A percentile compares a stretch with the other conserved stretches of the same genome.
Evolutionary conservation across 2,797 vertebrate species (phyloP).

Genomic region (Malurus splendens): DNA sequence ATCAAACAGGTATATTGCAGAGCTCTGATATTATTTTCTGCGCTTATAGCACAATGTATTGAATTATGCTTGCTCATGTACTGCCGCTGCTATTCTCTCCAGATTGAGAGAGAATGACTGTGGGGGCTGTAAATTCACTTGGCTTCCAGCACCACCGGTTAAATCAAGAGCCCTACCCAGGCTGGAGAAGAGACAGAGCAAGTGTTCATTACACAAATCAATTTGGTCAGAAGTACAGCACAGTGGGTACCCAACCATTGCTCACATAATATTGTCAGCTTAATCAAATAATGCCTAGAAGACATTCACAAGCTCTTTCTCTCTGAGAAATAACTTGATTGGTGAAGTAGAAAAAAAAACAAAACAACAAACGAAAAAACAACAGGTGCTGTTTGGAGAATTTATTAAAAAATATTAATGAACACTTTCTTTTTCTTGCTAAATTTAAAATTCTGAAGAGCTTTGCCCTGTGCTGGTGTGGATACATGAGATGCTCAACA

Average conservation of each 20-base stretch:
- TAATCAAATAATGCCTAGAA: slow-evolving; percentile 79
- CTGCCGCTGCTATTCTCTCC: slow-evolving; percentile 63
- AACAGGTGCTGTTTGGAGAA: neutral
- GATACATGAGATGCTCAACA: neutral
- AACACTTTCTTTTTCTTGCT: neutral
- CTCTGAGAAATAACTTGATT: slow-evolving; percentile 67
- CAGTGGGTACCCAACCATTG: slow-evolving; percentile 74
- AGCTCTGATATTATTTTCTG: slow-evolving; percentile 76
- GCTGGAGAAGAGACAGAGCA: slow-evolving; percentile 70
- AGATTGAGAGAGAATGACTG: slow-evolving; percentile 71
- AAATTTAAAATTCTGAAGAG: slow-evolving; percentile 14
- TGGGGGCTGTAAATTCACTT: slow-evolving; percentile 73
- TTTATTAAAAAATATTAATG: neutral
- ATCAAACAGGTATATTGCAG: slow-evolving; percentile 82
- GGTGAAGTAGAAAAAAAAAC: slow-evolving; percentile 45
- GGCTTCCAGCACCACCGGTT: slow-evolving; percentile 68
- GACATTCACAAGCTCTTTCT: slow-evolving; percentile 68
- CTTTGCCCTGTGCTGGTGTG: neutral
- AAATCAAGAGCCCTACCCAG: slow-evolving; percentile 76
- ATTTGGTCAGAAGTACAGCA: slow-evolving; percentile 79
- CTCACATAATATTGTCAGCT: slow-evolving; percentile 77
- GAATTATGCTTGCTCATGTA: slow-evolving; percentile 72
- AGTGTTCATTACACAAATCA: slow-evolving; percentile 82
- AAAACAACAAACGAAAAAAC: neutral
- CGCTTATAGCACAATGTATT: slow-evolving; percentile 75